Conservation (phyloP, 2,113 vertebrate species). For the Notothenia rossii region DNA sequence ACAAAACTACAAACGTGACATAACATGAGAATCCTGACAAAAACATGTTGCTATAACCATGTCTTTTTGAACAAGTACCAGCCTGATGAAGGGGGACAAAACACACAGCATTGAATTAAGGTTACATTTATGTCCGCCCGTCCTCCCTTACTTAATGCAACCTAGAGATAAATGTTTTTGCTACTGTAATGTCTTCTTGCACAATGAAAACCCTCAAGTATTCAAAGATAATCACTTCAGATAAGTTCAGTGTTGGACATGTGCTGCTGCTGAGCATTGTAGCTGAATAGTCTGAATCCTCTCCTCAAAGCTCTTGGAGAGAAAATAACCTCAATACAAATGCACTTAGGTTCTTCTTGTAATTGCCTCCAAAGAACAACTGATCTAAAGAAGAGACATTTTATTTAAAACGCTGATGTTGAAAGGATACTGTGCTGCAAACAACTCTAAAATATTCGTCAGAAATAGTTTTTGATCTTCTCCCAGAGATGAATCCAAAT, state of each 20-base stretch:
- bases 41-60: neutral
- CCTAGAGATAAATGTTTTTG: slow-evolving; percentile 29
- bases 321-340: slow-evolving; percentile 32
- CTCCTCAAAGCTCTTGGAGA: slow-evolving; percentile 23
- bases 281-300: slow-evolving; percentile 23
- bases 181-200: slow-evolving; percentile 30
- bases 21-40: too few species aligned
- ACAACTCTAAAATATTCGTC: slow-evolving; percentile 23
- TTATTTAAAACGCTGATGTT: slow-evolving; percentile 37
- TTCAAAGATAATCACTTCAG: slow-evolving; percentile 52
- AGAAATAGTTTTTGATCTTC: slow-evolving; percentile 52
- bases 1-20: too few species aligned
- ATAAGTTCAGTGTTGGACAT: slow-evolving; percentile 35
- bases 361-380: slow-evolving; percentile 28
- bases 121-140: slow-evolving; percentile 33
- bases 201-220: slow-evolving; percentile 49
- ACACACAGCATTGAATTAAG: slow-evolving; percentile 40
- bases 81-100: slow-evolving; percentile 36
- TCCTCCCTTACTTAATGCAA: slow-evolving; percentile 26
- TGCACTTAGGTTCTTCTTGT: neutral
- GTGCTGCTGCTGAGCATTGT: slow-evolving; percentile 9
- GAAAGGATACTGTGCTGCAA: slow-evolving; percentile 20
- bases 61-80: slow-evolving; percentile 26
- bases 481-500: slow-evolving; percentile 32
- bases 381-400: neutral